Evolutionary conservation across 2,888 invertebrate species (phyloP).

Genomic region (Drosophila nr. perissopoda): DNA sequence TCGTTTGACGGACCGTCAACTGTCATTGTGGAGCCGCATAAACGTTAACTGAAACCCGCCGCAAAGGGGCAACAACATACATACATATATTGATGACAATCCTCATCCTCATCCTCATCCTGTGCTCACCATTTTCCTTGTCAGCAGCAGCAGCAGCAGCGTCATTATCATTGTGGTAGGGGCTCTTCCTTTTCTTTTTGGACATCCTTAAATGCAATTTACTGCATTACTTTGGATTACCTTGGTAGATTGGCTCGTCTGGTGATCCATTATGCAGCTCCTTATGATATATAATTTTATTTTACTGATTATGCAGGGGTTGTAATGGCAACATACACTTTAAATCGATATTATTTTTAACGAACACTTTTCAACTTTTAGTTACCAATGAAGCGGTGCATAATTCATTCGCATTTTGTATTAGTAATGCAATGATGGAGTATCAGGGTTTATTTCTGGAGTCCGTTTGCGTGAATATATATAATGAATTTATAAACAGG

Average conservation of each 20-base stretch:
- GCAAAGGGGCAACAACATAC: conserved; percentile 30
- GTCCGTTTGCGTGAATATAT: background rate
- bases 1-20: conserved; percentile 79
- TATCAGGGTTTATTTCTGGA: too few relatives aligned
- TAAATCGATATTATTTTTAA: conserved; percentile 10
- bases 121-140: conserved; percentile 36
- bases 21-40: conserved; percentile 54
- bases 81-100: conserved; percentile 20
- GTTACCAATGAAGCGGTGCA: background rate
- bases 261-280: conserved; percentile 38
- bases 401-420: background rate
- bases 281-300: conserved; percentile 18
- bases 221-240: conserved; percentile 33
- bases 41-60: conserved; percentile 45
- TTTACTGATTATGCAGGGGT: background rate
- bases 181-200: conserved; percentile 8
- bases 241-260: conserved; percentile 5
- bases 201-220: conserved; percentile 52
- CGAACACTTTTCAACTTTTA: background rate
- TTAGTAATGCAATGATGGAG: background rate
- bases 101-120: conserved; percentile 18
- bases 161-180: conserved; percentile 41
- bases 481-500: background rate
- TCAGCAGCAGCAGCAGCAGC: conserved; percentile 15
- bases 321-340: conserved; percentile 2